Conservation (phyloP, 2,888 invertebrate species). For the Fragum whitleyi region DNA sequence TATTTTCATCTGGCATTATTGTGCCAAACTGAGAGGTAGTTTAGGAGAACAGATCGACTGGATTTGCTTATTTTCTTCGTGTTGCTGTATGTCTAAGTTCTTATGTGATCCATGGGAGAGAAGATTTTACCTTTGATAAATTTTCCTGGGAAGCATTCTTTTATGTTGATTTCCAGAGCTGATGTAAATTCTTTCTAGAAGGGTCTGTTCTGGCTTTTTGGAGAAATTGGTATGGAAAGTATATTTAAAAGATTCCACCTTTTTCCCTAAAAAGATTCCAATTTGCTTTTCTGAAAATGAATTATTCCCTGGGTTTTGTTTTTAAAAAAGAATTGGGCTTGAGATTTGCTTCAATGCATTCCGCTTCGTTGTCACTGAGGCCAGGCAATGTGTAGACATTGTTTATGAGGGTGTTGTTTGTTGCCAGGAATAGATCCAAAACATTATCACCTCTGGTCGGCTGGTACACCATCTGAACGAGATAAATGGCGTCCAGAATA, state of each 20-base stretch:
- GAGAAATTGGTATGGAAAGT: neutral
- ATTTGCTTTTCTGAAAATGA: neutral
- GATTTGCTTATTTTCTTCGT: neutral
- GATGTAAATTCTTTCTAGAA: neutral
- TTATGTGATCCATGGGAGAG: conserved; percentile 11
- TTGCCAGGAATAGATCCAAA: no score
- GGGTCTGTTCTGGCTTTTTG: neutral
- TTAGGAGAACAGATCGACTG: conserved; percentile 9
- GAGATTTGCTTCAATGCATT: neutral
- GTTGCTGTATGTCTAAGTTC: neutral
- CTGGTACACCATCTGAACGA: conserved; percentile 26
- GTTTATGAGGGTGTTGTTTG: conserved; percentile 17
- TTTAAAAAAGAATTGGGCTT: neutral
- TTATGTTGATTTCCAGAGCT: neutral
- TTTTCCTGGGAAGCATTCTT: neutral
- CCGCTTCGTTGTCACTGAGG: conserved; percentile 16
- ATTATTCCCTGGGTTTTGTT: neutral
- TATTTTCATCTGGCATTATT: conserved; percentile 15
- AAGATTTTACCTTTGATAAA: conserved; percentile 6
- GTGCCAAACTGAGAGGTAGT: neutral
- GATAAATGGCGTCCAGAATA: conserved; percentile 20
- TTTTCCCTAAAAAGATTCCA: neutral
- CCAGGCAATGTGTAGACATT: conserved; percentile 5
- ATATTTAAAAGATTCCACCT: neutral
- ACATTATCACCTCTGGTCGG: conserved; percentile 25